These are phyloP conservation scores for Argya squamiceps DNA, from an alignment of 2,797 vertebrate genomes.

Conservation along the genomic window DNA sequence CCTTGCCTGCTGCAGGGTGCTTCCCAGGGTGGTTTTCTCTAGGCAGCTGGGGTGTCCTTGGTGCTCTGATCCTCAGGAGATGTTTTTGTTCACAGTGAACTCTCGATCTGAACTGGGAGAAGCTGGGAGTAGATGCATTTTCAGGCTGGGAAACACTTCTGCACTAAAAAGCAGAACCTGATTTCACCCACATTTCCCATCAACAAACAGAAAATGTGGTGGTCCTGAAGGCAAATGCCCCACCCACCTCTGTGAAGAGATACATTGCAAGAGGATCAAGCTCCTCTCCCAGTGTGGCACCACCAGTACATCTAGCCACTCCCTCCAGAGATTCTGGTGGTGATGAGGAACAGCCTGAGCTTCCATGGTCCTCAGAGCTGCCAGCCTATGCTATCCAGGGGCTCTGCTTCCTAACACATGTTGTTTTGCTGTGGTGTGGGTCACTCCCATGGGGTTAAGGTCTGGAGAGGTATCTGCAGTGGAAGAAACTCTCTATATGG, in stretches of 20 bases:
- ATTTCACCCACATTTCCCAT: background rate
- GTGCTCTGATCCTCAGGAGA: background rate
- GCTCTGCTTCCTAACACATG: background rate
- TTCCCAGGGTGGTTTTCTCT: background rate
- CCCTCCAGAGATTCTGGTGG: background rate
- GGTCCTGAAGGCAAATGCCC: accelerated
- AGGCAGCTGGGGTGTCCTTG: accelerated
- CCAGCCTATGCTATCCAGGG: background rate
- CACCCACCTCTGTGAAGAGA: background rate
- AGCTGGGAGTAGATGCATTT: background rate
- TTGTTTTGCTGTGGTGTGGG: background rate
- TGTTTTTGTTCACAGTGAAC: background rate
- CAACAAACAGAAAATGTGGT: background rate
- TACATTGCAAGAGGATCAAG: background rate
- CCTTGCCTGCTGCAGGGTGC: background rate
- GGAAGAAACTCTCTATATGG: background rate
- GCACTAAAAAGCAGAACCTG: background rate
- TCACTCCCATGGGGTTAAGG: background rate
- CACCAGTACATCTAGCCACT: background rate
- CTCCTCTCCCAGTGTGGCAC: background rate
- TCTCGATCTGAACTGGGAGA: background rate
- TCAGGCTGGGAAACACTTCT: background rate
- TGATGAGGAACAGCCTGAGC: background rate
- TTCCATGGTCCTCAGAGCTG: background rate
- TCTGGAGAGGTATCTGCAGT: background rate